phyloP scores from a whole-genome alignment of 1,140 invertebrate species.

The Drosophila busckii region DNA sequence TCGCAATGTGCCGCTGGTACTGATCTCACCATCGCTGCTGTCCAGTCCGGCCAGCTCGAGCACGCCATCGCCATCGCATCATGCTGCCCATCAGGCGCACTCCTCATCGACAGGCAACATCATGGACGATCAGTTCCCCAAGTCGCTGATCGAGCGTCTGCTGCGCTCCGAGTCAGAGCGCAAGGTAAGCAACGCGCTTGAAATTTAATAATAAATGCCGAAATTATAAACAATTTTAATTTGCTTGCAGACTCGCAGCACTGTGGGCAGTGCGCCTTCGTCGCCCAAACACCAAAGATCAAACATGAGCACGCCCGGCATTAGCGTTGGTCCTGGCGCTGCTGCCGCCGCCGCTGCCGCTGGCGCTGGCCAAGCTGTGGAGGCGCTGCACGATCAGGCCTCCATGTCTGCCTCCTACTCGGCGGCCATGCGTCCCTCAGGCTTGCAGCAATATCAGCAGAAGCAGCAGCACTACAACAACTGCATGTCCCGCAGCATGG shows the following conservation, averaged over 20 bases:
- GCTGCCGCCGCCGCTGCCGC: slow-evolving; percentile 27
- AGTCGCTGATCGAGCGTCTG: slow-evolving; percentile 82
- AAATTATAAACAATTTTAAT: background rate
- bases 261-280: slow-evolving; percentile 83
- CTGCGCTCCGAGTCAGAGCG: slow-evolving; percentile 80
- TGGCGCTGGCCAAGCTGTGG: slow-evolving; percentile 59
- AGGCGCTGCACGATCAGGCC: slow-evolving; percentile 66
- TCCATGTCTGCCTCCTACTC: slow-evolving; percentile 67
- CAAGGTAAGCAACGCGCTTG: slow-evolving; percentile 34
- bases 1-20: slow-evolving; percentile 94
- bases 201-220: background rate
- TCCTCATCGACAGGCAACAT: slow-evolving; percentile 76
- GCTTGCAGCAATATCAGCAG: slow-evolving; percentile 52
- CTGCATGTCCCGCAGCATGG: slow-evolving; percentile 81
- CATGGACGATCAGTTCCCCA: slow-evolving; percentile 81
- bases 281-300: slow-evolving; percentile 82
- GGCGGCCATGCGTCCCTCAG: slow-evolving; percentile 56
- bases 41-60: slow-evolving; percentile 82
- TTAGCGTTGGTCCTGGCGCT: slow-evolving; percentile 55
- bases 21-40: slow-evolving; percentile 91
- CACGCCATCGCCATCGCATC: slow-evolving; percentile 76
- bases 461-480: slow-evolving; percentile 56
- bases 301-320: slow-evolving; percentile 77
- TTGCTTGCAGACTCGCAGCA: slow-evolving; percentile 64
- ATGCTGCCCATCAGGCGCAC: slow-evolving; percentile 59